Conservation (phyloP, 2,888 invertebrate genomes). For the Octodonta nipae region DNA sequence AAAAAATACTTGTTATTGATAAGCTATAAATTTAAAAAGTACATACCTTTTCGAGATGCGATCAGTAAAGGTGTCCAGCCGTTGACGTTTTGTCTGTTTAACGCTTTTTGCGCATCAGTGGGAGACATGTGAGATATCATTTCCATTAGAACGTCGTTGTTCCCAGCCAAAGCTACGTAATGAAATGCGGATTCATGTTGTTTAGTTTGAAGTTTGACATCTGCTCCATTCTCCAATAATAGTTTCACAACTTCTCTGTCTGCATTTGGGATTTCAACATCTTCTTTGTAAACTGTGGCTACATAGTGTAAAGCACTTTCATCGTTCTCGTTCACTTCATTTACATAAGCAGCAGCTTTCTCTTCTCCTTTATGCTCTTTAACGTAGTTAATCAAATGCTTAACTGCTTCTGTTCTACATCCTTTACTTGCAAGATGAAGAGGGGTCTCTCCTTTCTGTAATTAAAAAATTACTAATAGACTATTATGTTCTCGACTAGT, state of each 20-base stretch:
- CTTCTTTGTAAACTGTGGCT: constrained; percentile 73
- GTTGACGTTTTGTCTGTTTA: constrained; percentile 85
- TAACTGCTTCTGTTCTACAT: constrained; percentile 73
- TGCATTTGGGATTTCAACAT: constrained; percentile 52
- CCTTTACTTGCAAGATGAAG: constrained; percentile 85
- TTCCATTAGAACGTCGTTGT: constrained; percentile 86
- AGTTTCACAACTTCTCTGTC: constrained; percentile 80
- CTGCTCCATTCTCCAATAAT: constrained; percentile 81
- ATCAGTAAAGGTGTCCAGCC: constrained; percentile 96
- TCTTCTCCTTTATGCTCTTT: constrained; percentile 62
- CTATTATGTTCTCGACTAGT: not conserved
- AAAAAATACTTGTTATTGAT: too few species aligned
- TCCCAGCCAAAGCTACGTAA: constrained; percentile 86
- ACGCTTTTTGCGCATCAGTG: constrained; percentile 80
- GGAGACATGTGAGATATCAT: constrained; percentile 85
- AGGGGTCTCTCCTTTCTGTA: constrained; percentile 84
- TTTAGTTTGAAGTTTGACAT: constrained; percentile 72
- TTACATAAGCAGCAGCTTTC: constrained; percentile 72
- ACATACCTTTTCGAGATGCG: constrained; percentile 77
- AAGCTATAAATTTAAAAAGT: too few species aligned
- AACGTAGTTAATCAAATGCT: constrained; percentile 72
- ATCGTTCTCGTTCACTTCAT: constrained; percentile 79
- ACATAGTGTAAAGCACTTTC: constrained; percentile 91
- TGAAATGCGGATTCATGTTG: constrained; percentile 91
- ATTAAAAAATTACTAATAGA: not conserved